These are phyloP conservation scores for Grantiella picta DNA, from an alignment of 2,113 vertebrate genomes.

Conservation along the genomic window DNA sequence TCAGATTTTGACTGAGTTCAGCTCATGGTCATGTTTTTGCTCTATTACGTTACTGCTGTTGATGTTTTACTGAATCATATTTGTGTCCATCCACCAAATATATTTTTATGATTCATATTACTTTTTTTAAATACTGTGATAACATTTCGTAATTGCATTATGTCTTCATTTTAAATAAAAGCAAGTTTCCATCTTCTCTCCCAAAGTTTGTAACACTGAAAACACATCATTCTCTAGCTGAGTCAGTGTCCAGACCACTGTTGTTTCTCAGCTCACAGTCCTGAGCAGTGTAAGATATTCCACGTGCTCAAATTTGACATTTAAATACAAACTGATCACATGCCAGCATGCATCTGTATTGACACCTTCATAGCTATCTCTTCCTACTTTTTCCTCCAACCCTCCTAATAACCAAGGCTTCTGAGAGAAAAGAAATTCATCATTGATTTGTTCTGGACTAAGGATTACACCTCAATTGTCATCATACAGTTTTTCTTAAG, in stretches of 20 bases:
- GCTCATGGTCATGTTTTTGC: background rate
- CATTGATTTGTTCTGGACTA: background rate
- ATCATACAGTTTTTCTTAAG: background rate
- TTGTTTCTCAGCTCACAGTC: background rate
- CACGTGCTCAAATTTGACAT: background rate
- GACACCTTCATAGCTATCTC: background rate
- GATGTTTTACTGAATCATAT: background rate
- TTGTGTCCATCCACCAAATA: background rate
- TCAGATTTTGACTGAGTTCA: background rate
- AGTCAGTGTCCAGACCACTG: background rate
- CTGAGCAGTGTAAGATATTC: background rate
- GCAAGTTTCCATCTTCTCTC: background rate
- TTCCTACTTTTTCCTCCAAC: background rate
- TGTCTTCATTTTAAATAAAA: background rate
- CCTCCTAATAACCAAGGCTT: background rate
- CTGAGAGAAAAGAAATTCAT: background rate
- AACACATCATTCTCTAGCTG: background rate
- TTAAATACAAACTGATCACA: background rate
- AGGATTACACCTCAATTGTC: background rate
- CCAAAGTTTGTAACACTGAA: background rate
- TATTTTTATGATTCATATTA: constrained; percentile 13
- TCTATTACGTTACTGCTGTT: background rate
- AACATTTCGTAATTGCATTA: constrained; percentile 2
- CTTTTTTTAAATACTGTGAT: background rate
- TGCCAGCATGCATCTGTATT: background rate